These are phyloP conservation scores for Rotaria macrura DNA, from an alignment of 2,888 invertebrate species.

Conservation along the genomic window DNA sequence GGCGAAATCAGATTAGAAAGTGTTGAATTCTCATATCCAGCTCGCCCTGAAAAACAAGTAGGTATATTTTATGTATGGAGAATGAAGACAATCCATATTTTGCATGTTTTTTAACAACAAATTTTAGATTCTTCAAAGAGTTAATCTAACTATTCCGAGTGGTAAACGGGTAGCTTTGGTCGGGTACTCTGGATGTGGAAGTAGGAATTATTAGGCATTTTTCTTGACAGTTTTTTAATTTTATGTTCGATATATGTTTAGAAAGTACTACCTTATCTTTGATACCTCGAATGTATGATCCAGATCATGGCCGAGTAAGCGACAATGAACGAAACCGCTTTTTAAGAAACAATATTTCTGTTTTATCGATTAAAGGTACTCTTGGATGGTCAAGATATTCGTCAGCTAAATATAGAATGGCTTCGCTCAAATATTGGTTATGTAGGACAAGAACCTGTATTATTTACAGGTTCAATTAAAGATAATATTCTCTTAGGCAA, in stretches of 20 bases:
- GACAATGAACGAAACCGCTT: too few relatives aligned
- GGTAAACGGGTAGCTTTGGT: slow-evolving; percentile 27
- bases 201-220: not conserved
- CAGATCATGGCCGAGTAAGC: slow-evolving; percentile 34
- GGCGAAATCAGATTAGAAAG: slow-evolving; percentile 44
- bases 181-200: slow-evolving; percentile 31
- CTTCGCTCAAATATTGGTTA: slow-evolving; percentile 48
- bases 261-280: slow-evolving; percentile 17
- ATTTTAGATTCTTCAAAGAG: slow-evolving; percentile 41
- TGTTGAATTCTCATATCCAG: slow-evolving; percentile 48
- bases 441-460: slow-evolving; percentile 57
- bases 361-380: too few relatives aligned
- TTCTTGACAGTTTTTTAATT: too few relatives aligned
- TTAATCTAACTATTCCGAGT: slow-evolving; percentile 25
- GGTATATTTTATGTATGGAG: not conserved
- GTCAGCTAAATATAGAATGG: slow-evolving; percentile 51
- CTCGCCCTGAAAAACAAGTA: slow-evolving; percentile 44
- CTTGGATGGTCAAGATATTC: slow-evolving; percentile 52
- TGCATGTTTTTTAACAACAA: too few relatives aligned
- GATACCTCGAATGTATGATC: slow-evolving; percentile 30
- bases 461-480: slow-evolving; percentile 55
- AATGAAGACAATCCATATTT: not conserved
- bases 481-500: slow-evolving; percentile 54
- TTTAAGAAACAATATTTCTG: too few relatives aligned
- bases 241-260: not conserved